Evolutionary conservation across 1,140 invertebrate species (phyloP).

Genomic region (Anthonomus grandis): DNA sequence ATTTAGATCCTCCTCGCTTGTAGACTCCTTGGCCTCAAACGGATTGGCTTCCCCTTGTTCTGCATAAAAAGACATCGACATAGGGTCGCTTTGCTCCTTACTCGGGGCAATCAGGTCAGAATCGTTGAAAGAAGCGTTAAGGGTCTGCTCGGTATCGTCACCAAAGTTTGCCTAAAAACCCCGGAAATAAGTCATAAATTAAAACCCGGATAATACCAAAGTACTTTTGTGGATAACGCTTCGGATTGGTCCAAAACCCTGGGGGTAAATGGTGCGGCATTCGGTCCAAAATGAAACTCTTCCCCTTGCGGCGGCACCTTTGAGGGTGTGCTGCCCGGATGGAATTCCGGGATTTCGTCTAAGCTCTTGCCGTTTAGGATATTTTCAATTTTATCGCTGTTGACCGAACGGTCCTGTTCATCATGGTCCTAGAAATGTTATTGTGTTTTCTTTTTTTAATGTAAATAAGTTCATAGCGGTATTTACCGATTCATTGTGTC

Average conservation of each 20-base stretch:
- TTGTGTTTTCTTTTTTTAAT: neutral
- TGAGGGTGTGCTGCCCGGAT: conserved; percentile 34
- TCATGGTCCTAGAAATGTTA: neutral
- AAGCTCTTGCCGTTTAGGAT: conserved; percentile 45
- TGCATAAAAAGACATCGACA: conserved; percentile 68
- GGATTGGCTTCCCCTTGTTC: conserved; percentile 55
- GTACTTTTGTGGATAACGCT: conserved; percentile 21
- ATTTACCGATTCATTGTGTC: conserved; percentile 46
- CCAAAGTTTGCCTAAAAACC: conserved; percentile 50
- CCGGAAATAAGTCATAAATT: too few species aligned
- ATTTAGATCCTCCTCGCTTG: conserved; percentile 47
- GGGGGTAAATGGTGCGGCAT: conserved; percentile 39
- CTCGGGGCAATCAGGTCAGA: conserved; percentile 29
- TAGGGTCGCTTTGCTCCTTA: conserved; percentile 56
- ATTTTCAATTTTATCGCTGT: conserved; percentile 40
- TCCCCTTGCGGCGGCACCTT: conserved; percentile 27
- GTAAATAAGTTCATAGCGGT: neutral
- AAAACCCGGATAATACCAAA: neutral
- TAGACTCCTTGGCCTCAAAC: conserved; percentile 30
- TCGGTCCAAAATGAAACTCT: conserved; percentile 46
- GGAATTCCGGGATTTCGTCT: conserved; percentile 45
- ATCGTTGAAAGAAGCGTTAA: conserved; percentile 31
- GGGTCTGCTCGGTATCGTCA: conserved; percentile 47
- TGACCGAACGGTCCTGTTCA: conserved; percentile 11
- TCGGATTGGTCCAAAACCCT: conserved; percentile 52